Percentiles rank a stretch among this genome's conserved stretches.
These are phyloP conservation scores for Melanostigma gelatinosum DNA, from an alignment of 2,113 vertebrate species.

Conservation along the genomic window DNA sequence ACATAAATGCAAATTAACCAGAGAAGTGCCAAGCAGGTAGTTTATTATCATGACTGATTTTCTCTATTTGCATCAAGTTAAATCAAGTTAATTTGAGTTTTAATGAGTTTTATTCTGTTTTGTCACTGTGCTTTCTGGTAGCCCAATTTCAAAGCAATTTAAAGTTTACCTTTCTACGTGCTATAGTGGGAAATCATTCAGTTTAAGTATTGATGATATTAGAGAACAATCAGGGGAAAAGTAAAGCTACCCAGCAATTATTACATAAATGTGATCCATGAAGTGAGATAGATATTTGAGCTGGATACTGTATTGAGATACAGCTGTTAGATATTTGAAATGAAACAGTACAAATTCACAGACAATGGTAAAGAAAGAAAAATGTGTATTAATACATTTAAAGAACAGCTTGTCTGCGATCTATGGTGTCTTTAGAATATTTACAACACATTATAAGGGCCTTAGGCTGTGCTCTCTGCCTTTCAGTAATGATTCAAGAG, in stretches of 20 bases:
- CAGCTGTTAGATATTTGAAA: background rate
- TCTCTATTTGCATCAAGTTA: background rate
- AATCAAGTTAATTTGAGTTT: background rate
- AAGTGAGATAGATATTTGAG: background rate
- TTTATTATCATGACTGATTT: background rate
- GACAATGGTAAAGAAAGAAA: too few relatives aligned
- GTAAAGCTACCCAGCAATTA: too few relatives aligned
- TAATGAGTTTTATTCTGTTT: background rate
- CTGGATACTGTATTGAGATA: background rate
- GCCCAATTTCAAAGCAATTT: background rate
- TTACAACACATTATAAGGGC: background rate
- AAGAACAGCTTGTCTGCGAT: background rate
- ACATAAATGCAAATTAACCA: background rate
- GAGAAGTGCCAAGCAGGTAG: background rate
- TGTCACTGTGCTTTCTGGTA: background rate
- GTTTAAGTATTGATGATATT: background rate
- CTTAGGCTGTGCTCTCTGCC: background rate
- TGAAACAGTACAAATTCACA: background rate
- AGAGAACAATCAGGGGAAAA: background rate
- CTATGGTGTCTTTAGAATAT: background rate
- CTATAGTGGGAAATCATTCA: background rate
- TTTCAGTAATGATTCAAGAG: background rate
- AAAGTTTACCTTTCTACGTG: background rate
- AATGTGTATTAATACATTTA: background rate
- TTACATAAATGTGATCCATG: background rate